Percentiles rank a stretch among this genome's conserved stretches.
Conservation (phyloP, 2,888 invertebrate genomes). For the Himalopsyche japonica region DNA sequence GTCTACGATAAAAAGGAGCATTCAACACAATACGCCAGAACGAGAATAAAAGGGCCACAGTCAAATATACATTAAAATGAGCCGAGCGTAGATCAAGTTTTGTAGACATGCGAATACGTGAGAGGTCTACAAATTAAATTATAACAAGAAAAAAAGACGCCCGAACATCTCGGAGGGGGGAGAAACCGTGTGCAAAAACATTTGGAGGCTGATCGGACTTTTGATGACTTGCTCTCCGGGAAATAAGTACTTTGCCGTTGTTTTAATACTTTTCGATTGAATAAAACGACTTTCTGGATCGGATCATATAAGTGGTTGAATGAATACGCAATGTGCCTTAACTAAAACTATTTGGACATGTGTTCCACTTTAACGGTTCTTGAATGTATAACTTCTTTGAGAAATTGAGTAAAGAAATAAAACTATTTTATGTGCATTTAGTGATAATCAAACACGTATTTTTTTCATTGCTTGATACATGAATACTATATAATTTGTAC, state of each 20-base stretch:
- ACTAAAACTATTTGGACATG: not conserved
- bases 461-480: no score
- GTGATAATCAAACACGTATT: no score
- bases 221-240: slow-evolving; percentile 11
- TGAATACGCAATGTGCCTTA: not conserved
- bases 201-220: slow-evolving; percentile 9
- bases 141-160: slow-evolving; percentile 2
- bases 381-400: no score
- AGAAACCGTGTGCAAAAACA: slow-evolving; percentile 20
- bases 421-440: no score
- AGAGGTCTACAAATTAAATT: slow-evolving; percentile 31
- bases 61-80: slow-evolving; percentile 17
- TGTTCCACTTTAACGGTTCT: no score
- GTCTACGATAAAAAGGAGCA: not conserved
- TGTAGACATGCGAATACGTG: slow-evolving; percentile 26
- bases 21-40: not conserved
- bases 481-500: no score
- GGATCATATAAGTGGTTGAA: not conserved
- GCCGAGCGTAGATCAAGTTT: slow-evolving; percentile 26
- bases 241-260: not conserved
- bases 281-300: not conserved
- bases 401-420: no score
- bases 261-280: not conserved
- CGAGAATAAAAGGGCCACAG: not conserved
- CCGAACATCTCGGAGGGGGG: not conserved